Percentiles rank a stretch among this genome's conserved stretches.
These are phyloP conservation scores for Spinibarbus caldwelli DNA, from an alignment of 2,797 vertebrate genomes.

Conservation along the genomic window DNA sequence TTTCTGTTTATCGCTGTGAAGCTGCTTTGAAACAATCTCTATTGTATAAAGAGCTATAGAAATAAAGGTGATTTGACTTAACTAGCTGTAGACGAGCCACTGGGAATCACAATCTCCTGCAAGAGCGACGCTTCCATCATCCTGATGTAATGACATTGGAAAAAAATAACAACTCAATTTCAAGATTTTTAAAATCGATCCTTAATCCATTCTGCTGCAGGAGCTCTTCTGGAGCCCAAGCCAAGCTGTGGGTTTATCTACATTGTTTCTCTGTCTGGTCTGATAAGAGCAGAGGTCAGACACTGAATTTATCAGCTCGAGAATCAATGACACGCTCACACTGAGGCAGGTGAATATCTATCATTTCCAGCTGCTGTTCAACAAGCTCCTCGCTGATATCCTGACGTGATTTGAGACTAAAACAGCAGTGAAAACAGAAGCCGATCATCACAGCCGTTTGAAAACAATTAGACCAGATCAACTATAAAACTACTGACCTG, in stretches of 20 bases:
- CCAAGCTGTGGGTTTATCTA: constrained; percentile 83
- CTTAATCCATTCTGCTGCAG: constrained; percentile 74
- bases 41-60: no score
- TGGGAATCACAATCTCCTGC: background rate
- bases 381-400: constrained; percentile 75
- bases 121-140: constrained; percentile 47
- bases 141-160: constrained; percentile 57
- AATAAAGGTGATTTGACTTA: no score
- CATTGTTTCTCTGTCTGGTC: constrained; percentile 82
- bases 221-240: constrained; percentile 66
- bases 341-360: constrained; percentile 72
- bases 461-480: constrained; percentile 73
- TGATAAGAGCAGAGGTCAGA: constrained; percentile 75
- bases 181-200: constrained; percentile 75
- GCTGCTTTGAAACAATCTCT: no score
- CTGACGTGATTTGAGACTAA: no score
- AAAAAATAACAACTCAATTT: constrained; percentile 73
- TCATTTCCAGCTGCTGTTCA: constrained; percentile 77
- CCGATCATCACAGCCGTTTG: no score
- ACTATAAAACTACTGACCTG: constrained; percentile 68
- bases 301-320: constrained; percentile 82
- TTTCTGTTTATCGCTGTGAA: no score
- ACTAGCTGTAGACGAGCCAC: no score
- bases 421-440: constrained; percentile 64
- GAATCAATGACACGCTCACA: constrained; percentile 75